These are phyloP conservation scores for Xenopus borealis DNA, from an alignment of 2,113 vertebrate species.

Conservation along the genomic window DNA sequence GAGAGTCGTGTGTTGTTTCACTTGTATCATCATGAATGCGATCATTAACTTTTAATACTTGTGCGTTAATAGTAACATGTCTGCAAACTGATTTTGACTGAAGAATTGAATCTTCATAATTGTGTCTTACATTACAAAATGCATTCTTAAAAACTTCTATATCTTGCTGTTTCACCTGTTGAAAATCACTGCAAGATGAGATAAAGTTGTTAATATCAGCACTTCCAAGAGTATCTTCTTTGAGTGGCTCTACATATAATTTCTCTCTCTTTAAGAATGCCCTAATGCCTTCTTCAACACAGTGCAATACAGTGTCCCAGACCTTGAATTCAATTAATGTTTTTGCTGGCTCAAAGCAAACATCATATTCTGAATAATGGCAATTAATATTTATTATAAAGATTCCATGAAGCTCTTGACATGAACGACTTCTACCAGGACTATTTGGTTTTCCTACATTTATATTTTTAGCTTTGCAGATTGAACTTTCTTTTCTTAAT, in stretches of 20 bases:
- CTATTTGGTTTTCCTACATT: constrained; percentile 59
- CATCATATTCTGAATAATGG: constrained; percentile 80
- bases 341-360: constrained; percentile 89
- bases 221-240: constrained; percentile 68
- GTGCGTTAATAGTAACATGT: constrained; percentile 46
- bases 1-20: background rate
- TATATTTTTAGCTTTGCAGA: constrained; percentile 66
- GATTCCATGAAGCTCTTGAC: constrained; percentile 74
- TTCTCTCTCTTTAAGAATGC: constrained; percentile 81
- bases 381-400: constrained; percentile 88
- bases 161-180: constrained; percentile 45
- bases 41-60: background rate
- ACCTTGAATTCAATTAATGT: constrained; percentile 91
- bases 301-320: constrained; percentile 79
- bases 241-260: constrained; percentile 70
- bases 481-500: constrained; percentile 74
- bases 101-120: constrained; percentile 63
- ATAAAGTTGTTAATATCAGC: constrained; percentile 58
- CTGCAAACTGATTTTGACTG: constrained; percentile 80
- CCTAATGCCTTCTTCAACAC: constrained; percentile 83
- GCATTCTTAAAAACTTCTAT: constrained; percentile 53
- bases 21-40: background rate
- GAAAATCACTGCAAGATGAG: constrained; percentile 44
- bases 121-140: constrained; percentile 57
- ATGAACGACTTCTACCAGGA: constrained; percentile 65